These are phyloP conservation scores for Rhingia rostrata DNA, from an alignment of 2,888 invertebrate species.

Conservation along the genomic window DNA sequence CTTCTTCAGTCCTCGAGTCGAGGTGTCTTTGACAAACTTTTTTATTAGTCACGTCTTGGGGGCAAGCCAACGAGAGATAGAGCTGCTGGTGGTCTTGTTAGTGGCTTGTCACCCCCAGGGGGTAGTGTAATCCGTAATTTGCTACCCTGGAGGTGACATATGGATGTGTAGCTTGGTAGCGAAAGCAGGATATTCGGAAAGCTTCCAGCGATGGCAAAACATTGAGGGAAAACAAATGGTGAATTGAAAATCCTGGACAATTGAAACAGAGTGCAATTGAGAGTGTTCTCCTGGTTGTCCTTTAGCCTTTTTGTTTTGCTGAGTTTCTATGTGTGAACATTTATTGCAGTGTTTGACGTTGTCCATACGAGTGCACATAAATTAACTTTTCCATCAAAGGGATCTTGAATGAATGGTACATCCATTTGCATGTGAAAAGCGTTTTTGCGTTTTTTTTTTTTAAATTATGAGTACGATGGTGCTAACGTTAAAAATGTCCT, in stretches of 20 bases:
- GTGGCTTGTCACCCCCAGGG: slow-evolving; percentile 40
- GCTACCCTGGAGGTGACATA: slow-evolving; percentile 25
- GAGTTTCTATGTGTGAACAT: neutral
- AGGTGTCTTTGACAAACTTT: slow-evolving; percentile 67
- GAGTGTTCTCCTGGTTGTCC: slow-evolving; percentile 13
- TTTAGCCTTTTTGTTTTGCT: neutral
- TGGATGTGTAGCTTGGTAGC: neutral
- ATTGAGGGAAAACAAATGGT: slow-evolving; percentile 41
- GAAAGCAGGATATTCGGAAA: neutral
- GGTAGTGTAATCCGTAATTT: slow-evolving; percentile 44
- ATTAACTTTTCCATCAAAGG: neutral
- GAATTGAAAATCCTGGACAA: slow-evolving; percentile 51
- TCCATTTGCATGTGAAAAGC: too few species aligned
- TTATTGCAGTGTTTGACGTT: slow-evolving; percentile 20
- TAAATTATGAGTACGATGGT: too few species aligned
- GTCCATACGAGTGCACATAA: slow-evolving; percentile 1
- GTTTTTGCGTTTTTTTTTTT: too few species aligned
- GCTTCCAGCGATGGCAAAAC: slow-evolving; percentile 24
- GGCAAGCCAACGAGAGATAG: neutral
- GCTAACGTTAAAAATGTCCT: too few species aligned
- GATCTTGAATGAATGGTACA: too few species aligned
- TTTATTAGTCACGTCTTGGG: slow-evolving; percentile 63
- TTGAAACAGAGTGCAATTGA: slow-evolving; percentile 44
- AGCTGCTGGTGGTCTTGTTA: slow-evolving; percentile 22
- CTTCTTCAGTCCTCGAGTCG: slow-evolving; percentile 4